Percentiles rank a stretch among this genome's conserved stretches.
Conservation (phyloP, 2,888 invertebrate genomes). For the Eupithecia inturbata region DNA sequence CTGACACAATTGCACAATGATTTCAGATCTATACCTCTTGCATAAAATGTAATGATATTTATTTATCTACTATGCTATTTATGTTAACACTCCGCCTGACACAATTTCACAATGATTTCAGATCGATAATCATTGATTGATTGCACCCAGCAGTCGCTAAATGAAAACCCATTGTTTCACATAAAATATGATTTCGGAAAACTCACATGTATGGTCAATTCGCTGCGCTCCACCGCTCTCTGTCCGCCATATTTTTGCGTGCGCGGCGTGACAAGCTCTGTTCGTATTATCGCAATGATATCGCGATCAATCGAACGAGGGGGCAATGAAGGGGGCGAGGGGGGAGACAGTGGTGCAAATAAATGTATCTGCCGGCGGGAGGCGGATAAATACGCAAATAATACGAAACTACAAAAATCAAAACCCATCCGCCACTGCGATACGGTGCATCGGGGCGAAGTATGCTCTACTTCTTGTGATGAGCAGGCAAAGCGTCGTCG, state of each 20-base stretch:
- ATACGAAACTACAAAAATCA: conserved; percentile 85
- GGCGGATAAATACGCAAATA: conserved; percentile 78
- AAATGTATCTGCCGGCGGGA: conserved; percentile 82
- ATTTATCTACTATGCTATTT: no score
- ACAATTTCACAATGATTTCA: not conserved
- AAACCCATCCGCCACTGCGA: conserved; percentile 81
- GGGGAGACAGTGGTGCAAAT: conserved; percentile 77
- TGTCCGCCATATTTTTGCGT: conserved; percentile 69
- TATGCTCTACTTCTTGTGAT: conserved; percentile 62
- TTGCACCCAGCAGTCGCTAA: not conserved
- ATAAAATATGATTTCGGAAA: conserved; percentile 31
- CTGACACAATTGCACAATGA: not conserved
- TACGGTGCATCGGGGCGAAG: conserved; percentile 53
- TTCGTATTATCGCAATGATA: conserved; percentile 84
- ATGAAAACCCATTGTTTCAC: conserved; percentile 11
- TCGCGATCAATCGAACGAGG: conserved; percentile 82
- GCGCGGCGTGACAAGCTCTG: conserved; percentile 68
- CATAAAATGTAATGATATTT: no score
- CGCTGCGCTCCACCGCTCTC: conserved; percentile 52
- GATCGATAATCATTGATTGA: not conserved
- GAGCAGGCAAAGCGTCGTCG: not conserved
- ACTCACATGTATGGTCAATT: conserved; percentile 39
- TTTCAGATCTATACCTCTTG: not conserved
- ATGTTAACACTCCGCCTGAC: not conserved
- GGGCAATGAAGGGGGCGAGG: conserved; percentile 51